Percentiles rank a stretch among this genome's conserved stretches.
Conservation (phyloP, 1,140 invertebrate genomes). For the Heliconius hewitsoni region DNA sequence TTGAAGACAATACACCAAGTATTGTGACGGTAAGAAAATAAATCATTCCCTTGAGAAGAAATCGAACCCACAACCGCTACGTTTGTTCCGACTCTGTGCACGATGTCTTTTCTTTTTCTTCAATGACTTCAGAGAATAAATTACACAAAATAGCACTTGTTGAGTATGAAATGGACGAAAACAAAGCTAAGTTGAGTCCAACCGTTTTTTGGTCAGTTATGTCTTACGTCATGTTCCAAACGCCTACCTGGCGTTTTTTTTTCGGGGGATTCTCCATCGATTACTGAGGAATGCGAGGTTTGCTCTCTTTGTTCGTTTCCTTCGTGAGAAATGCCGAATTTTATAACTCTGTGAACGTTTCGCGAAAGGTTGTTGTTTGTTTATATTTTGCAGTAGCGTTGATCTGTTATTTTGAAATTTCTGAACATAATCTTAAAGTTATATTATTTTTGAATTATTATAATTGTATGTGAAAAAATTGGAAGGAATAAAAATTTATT, state of each 20-base stretch:
- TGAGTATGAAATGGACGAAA: neutral
- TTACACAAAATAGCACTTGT: neutral
- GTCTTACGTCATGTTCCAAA: conserved; percentile 37
- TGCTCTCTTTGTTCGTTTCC: conserved; percentile 34
- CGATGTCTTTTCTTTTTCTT: neutral
- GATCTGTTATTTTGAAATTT: neutral
- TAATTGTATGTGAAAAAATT: too few relatives aligned
- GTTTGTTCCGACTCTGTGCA: neutral
- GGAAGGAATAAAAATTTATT: too few relatives aligned
- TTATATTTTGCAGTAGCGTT: conserved; percentile 26
- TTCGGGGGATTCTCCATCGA: conserved; percentile 55
- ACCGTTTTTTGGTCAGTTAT: conserved; percentile 36
- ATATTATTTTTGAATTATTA: neutral
- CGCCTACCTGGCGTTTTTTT: conserved; percentile 45
- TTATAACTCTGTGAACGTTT: conserved; percentile 46
- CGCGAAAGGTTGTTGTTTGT: conserved; percentile 31
- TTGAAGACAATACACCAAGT: too few relatives aligned
- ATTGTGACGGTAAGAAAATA: too few relatives aligned
- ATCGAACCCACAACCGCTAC: neutral
- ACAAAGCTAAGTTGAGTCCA: conserved; percentile 18
- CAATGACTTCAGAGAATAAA: neutral
- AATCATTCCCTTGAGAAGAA: neutral
- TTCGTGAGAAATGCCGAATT: conserved; percentile 46
- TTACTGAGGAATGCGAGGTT: conserved; percentile 47
- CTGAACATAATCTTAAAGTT: neutral